Percentiles rank a stretch among this genome's conserved stretches.
Evolutionary conservation across 2,113 vertebrate genomes (phyloP).

Genomic region (Coregonus clupeaformis): DNA sequence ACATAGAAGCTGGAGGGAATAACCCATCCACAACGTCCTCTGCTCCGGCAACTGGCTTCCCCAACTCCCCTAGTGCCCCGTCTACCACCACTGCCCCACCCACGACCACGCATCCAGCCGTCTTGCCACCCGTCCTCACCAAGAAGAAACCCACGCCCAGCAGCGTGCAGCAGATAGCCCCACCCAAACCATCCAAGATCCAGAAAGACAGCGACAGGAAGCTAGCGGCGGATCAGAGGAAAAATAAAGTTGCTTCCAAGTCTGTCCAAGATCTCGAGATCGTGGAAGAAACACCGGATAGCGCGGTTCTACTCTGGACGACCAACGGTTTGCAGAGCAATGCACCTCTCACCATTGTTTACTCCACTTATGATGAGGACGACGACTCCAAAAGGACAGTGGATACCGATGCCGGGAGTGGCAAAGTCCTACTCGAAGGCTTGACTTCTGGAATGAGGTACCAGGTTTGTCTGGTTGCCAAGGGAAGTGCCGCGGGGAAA

Average conservation of each 20-base stretch:
- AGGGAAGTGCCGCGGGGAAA: slow-evolving; percentile 73
- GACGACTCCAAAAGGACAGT: slow-evolving; percentile 81
- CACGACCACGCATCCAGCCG: slow-evolving; percentile 28
- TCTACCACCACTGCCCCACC: slow-evolving; percentile 7
- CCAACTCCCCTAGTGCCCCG: slow-evolving; percentile 2
- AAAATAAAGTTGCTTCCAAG: slow-evolving; percentile 61
- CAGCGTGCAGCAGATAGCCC: slow-evolving; percentile 54
- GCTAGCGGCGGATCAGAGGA: slow-evolving; percentile 63
- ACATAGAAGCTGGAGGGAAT: slow-evolving; percentile 20
- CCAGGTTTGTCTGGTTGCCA: slow-evolving; percentile 86
- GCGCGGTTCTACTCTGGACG: slow-evolving; percentile 86
- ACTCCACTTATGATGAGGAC: slow-evolving; percentile 85
- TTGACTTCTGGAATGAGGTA: slow-evolving; percentile 83
- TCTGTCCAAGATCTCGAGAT: slow-evolving; percentile 79
- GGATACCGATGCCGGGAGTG: slow-evolving; percentile 77
- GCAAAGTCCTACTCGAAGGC: slow-evolving; percentile 83
- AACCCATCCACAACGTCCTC: slow-evolving; percentile 46
- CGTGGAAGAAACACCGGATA: slow-evolving; percentile 79
- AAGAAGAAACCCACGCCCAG: slow-evolving; percentile 34
- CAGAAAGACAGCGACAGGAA: slow-evolving; percentile 59
- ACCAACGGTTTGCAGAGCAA: slow-evolving; percentile 63
- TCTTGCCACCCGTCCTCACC: slow-evolving; percentile 26
- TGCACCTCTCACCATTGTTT: slow-evolving; percentile 79
- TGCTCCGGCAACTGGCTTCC: slow-evolving; percentile 18
- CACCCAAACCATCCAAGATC: slow-evolving; percentile 62